Conservation (phyloP, 2,797 vertebrate genomes). For the Ctenochaetus hawaiiensis region DNA sequence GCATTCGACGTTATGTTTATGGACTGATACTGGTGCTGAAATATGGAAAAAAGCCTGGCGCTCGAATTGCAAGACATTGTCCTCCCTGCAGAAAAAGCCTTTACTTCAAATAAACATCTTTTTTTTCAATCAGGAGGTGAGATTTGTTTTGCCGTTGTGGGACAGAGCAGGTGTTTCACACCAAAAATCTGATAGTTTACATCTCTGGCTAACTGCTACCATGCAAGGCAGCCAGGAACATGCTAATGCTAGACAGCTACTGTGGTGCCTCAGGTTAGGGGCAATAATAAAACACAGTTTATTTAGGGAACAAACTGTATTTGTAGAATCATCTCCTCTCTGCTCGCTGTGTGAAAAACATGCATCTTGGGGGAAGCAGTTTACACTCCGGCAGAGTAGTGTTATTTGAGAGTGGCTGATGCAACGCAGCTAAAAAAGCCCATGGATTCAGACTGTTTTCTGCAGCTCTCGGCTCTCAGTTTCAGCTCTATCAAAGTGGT, state of each 20-base stretch:
- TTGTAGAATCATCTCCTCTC: not conserved
- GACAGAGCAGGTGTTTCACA: not conserved
- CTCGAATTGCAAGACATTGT: not conserved
- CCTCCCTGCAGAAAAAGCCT: not conserved
- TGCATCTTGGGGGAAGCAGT: not conserved
- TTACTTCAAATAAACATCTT: too few species aligned
- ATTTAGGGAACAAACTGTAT: not conserved
- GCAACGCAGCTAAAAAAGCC: not conserved
- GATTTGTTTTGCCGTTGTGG: conserved; percentile 3
- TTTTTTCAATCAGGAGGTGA: not conserved
- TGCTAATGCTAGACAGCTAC: not conserved
- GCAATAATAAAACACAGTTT: not conserved
- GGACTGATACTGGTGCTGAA: not conserved
- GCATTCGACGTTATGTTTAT: not conserved
- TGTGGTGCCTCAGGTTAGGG: not conserved
- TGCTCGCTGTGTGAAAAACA: not conserved
- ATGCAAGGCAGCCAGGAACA: not conserved
- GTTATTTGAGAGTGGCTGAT: conserved; percentile 3
- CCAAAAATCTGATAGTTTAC: not conserved
- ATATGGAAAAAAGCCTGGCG: not conserved
- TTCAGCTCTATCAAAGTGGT: not conserved
- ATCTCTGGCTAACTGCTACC: not conserved
- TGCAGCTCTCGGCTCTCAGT: not conserved
- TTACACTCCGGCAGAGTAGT: not conserved
- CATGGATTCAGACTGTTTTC: not conserved